Percentiles rank a stretch among this genome's conserved stretches.
phyloP scores from a whole-genome alignment of 2,888 invertebrate genomes.

The Andrena bucephala region DNA sequence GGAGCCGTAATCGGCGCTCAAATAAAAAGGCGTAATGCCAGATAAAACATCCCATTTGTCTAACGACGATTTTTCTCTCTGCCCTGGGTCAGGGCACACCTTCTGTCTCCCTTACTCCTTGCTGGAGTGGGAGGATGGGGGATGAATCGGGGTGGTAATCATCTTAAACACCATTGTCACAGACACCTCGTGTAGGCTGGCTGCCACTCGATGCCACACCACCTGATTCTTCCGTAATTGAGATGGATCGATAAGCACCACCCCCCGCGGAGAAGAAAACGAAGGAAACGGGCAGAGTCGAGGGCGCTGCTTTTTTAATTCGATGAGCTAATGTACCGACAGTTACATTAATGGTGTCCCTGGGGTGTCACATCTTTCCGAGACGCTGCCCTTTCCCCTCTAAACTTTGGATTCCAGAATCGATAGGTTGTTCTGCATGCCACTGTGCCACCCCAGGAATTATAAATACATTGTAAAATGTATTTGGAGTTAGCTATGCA shows the following conservation, averaged over 20 bases:
- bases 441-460: neutral
- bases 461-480: neutral
- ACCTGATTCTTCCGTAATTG: constrained; percentile 82
- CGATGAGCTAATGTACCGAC: constrained; percentile 60
- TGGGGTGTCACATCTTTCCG: constrained; percentile 15
- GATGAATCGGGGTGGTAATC: constrained; percentile 80
- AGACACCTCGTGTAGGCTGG: constrained; percentile 62
- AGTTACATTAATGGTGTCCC: constrained; percentile 57
- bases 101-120: constrained; percentile 5
- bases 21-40: constrained; percentile 83
- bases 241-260: constrained; percentile 77
- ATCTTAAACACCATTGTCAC: constrained; percentile 81
- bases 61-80: constrained; percentile 82
- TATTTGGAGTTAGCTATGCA: neutral
- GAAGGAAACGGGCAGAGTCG: constrained; percentile 23
- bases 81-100: constrained; percentile 43
- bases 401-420: neutral
- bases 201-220: constrained; percentile 60
- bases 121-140: constrained; percentile 28
- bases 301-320: constrained; percentile 62
- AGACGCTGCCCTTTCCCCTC: neutral
- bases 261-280: constrained; percentile 3
- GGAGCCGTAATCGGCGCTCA: constrained; percentile 81
- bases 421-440: neutral
- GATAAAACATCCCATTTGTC: constrained; percentile 85